Conservation (phyloP, 2,797 vertebrate species). For the Poeciliopsis presidionis region DNA sequence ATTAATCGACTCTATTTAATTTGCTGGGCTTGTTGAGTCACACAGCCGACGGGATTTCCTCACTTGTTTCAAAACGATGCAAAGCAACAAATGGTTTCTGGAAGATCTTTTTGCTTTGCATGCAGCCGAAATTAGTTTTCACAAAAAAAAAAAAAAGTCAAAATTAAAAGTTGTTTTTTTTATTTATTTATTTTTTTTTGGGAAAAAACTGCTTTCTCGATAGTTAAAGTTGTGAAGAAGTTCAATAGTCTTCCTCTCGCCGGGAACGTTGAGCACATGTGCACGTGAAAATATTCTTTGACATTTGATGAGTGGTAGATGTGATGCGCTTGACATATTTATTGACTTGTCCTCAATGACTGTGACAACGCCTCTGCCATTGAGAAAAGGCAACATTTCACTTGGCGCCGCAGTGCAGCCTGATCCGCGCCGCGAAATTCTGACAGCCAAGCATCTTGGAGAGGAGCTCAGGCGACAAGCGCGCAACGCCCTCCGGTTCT, state of each 20-base stretch:
- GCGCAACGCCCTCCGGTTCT: slow-evolving; percentile 47
- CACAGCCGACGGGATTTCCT: not conserved
- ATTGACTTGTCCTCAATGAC: slow-evolving; percentile 58
- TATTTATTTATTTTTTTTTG: too few species aligned
- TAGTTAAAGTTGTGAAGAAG: slow-evolving; percentile 38
- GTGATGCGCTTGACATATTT: slow-evolving; percentile 52
- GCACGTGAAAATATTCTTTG: not conserved
- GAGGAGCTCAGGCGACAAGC: slow-evolving; percentile 55
- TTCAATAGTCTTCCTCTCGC: slow-evolving; percentile 31
- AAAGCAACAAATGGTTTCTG: not conserved
- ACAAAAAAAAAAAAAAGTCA: not conserved
- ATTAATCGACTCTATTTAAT: not conserved
- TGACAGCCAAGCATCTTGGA: slow-evolving; percentile 50
- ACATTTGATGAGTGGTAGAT: slow-evolving; percentile 44
- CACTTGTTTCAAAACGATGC: not conserved
- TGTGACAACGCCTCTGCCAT: slow-evolving; percentile 60
- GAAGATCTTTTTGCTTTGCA: not conserved
- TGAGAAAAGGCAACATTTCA: slow-evolving; percentile 55
- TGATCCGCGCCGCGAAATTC: slow-evolving; percentile 39
- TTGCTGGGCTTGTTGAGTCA: not conserved
- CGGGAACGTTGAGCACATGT: slow-evolving; percentile 13
- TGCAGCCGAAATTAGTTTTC: not conserved
- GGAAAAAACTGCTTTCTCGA: not conserved
- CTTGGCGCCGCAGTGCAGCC: slow-evolving; percentile 47
- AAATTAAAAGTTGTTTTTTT: not conserved